Evolutionary conservation across 2,888 invertebrate genomes (phyloP).

Genomic region (Hirtodrosophila histrioides): DNA sequence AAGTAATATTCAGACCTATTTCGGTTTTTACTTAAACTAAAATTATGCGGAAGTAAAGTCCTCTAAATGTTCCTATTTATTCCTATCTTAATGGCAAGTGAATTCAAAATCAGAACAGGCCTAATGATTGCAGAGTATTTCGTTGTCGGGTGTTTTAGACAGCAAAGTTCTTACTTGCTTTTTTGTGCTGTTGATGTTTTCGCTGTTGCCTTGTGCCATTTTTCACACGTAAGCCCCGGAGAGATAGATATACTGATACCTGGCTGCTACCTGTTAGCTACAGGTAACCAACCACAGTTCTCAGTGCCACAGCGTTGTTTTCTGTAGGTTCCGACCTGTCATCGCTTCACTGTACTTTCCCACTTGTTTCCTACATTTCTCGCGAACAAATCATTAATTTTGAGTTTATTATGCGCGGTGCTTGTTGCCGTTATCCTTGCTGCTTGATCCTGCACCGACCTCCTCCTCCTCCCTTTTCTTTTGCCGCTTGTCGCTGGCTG

Average conservation of each 20-base stretch:
- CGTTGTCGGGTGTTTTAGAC: neutral
- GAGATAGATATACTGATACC: constrained; percentile 3
- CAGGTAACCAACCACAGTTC: constrained; percentile 17
- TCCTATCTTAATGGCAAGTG: too few species aligned
- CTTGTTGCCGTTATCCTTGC: constrained; percentile 22
- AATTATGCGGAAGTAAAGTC: too few species aligned
- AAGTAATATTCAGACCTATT: too few species aligned
- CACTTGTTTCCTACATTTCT: constrained; percentile 43
- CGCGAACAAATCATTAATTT: constrained; percentile 57
- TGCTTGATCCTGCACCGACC: constrained; percentile 13
- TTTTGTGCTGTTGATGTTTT: constrained; percentile 12
- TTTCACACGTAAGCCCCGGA: constrained; percentile 35
- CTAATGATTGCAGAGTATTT: constrained; percentile 1
- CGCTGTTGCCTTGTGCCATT: constrained; percentile 31
- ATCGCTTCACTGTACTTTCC: constrained; percentile 36
- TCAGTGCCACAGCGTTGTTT: neutral
- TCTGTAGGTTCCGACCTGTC: constrained; percentile 19
- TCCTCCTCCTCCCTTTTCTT: constrained; percentile 9
- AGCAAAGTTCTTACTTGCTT: constrained; percentile 20
- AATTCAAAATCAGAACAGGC: too few species aligned
- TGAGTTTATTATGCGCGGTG: constrained; percentile 48
- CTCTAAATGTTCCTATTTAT: too few species aligned
- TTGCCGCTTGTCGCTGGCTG: constrained; percentile 16
- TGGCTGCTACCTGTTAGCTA: constrained; percentile 32
- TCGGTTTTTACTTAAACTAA: too few species aligned